phyloP scores from a whole-genome alignment of 2,113 vertebrate species.

The Trachemys scripta region DNA sequence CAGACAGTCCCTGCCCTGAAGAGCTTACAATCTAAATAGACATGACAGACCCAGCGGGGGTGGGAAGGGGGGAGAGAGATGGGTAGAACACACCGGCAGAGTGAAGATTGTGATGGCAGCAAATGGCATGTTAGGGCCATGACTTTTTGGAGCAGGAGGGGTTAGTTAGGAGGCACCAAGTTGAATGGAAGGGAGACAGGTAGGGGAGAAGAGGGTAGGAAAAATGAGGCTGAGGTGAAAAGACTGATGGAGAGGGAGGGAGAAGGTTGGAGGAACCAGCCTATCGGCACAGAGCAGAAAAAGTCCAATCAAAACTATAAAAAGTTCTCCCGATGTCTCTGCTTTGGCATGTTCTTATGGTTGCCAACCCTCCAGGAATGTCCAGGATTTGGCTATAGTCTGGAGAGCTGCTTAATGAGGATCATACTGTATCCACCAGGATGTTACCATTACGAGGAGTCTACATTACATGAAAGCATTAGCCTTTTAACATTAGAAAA shows the following conservation, averaged over 20 bases:
- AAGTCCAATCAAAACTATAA: not conserved
- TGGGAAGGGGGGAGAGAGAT: no score
- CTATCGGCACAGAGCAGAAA: not conserved
- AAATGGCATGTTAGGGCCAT: not conserved
- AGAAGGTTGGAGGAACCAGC: not conserved
- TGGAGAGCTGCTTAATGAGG: rapidly evolving
- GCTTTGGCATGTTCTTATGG: not conserved
- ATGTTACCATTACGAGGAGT: rapidly evolving
- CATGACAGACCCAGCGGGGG: not conserved
- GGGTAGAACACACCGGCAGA: not conserved
- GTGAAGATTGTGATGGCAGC: not conserved
- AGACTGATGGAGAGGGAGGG: not conserved
- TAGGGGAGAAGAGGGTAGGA: not conserved
- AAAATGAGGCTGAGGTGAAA: not conserved
- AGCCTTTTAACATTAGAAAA: not conserved
- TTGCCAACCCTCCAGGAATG: not conserved
- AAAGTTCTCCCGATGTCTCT: not conserved
- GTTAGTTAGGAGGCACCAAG: not conserved
- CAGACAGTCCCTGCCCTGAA: not conserved
- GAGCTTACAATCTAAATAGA: not conserved
- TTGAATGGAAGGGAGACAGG: not conserved
- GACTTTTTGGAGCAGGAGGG: not conserved
- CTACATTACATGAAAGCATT: rapidly evolving
- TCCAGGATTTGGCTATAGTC: not conserved
- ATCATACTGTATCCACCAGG: rapidly evolving